Percentiles rank a stretch among this genome's conserved stretches.
These are phyloP conservation scores for Micronycteris hirsuta DNA, from an alignment of 2,113 vertebrate genomes.

Conservation along the genomic window DNA sequence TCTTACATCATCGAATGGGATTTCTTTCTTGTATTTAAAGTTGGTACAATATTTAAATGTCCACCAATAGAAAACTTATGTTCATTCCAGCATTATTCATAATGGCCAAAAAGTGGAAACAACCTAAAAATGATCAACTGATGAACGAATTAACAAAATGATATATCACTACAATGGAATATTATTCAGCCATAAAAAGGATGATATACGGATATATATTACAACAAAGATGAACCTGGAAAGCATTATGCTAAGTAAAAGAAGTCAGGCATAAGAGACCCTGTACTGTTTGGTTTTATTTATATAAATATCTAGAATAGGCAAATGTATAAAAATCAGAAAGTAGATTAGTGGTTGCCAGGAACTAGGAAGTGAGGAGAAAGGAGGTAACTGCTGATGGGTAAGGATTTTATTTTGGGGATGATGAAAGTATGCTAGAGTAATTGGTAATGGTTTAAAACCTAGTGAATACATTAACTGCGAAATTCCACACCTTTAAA, in stretches of 20 bases:
- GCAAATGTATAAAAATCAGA: neutral
- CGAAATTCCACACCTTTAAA: neutral
- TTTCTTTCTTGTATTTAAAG: constrained; percentile 2
- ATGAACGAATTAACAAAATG: neutral
- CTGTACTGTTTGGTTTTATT: no score
- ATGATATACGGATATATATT: neutral
- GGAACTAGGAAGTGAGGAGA: neutral
- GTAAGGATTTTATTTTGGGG: neutral
- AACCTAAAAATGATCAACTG: no score
- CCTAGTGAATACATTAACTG: neutral
- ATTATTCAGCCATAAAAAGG: neutral
- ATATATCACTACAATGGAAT: neutral
- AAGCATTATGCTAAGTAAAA: neutral
- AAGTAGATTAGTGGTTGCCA: neutral
- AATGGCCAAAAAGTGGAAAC: neutral
- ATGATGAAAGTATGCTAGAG: neutral
- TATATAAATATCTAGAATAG: no score
- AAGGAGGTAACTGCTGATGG: neutral
- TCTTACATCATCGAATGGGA: neutral
- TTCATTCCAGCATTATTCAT: neutral
- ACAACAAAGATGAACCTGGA: neutral
- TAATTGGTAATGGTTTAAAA: neutral
- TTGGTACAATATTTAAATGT: neutral
- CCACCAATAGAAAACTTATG: neutral
- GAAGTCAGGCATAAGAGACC: neutral